Conservation (phyloP, 2,888 invertebrate genomes). For the Parelbella ahira region DNA sequence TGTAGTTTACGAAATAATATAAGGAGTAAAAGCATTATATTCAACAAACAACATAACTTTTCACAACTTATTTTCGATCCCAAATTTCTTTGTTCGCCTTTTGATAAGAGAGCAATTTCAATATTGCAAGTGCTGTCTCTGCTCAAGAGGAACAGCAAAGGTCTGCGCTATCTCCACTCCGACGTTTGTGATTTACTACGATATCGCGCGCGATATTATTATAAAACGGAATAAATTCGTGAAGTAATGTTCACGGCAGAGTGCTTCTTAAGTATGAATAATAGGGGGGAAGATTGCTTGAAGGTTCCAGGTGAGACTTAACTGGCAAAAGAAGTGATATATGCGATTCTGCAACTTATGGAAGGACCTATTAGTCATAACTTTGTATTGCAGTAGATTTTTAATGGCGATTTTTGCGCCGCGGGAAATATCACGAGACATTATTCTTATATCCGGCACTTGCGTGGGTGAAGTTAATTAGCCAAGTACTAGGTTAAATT, state of each 20-base stretch:
- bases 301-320: slow-evolving; percentile 17
- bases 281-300: slow-evolving; percentile 12
- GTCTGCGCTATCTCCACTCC: slow-evolving; percentile 22
- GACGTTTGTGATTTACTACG: slow-evolving; percentile 22
- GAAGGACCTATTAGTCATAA: slow-evolving; percentile 24
- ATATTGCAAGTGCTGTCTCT: slow-evolving; percentile 16
- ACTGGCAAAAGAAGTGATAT: slow-evolving; percentile 23
- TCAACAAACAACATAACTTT: no score
- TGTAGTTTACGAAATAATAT: no score
- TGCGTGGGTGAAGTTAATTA: no score
- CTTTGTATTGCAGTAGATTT: slow-evolving; percentile 21
- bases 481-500: no score
- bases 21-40: no score
- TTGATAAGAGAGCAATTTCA: slow-evolving; percentile 12
- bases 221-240: slow-evolving; percentile 24
- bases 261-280: slow-evolving; percentile 14
- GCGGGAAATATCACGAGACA: neutral
- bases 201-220: slow-evolving; percentile 22
- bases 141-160: slow-evolving; percentile 11
- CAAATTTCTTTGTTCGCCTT: slow-evolving; percentile 7
- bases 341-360: slow-evolving; percentile 22
- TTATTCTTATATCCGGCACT: no score
- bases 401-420: slow-evolving; percentile 16
- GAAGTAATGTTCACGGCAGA: slow-evolving; percentile 9
- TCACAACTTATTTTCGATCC: no score